Evolutionary conservation across 2,888 invertebrate species (phyloP).

Genomic region (Stegana nigrithorax): DNA sequence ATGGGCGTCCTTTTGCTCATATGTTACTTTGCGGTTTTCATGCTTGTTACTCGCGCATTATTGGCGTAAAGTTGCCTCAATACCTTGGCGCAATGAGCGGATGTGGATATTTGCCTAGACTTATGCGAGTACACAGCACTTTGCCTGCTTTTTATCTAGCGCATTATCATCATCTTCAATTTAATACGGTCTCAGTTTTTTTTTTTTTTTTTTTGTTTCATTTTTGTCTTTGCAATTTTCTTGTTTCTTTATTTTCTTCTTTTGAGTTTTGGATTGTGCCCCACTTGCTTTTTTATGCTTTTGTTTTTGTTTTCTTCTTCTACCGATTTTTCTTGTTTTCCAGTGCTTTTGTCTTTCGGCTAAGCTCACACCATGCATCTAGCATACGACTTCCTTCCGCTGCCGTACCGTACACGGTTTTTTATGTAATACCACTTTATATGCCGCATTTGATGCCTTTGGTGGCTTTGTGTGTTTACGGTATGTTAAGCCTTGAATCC

Average conservation of each 20-base stretch:
- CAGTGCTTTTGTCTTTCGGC: too few species aligned
- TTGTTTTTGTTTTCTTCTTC: not conserved
- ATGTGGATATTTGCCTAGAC: slow-evolving; percentile 10
- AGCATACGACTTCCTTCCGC: too few species aligned
- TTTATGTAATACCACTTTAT: slow-evolving; percentile 62
- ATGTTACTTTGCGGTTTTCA: slow-evolving; percentile 28
- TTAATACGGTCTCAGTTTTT: slow-evolving; percentile 46
- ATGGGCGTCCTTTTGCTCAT: not conserved
- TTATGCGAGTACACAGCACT: not conserved
- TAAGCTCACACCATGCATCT: too few species aligned
- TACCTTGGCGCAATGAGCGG: not conserved
- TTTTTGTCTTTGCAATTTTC: slow-evolving; percentile 4
- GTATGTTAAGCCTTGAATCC: slow-evolving; percentile 62
- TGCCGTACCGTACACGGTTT: not conserved
- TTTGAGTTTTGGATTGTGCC: slow-evolving; percentile 23
- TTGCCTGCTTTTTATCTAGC: slow-evolving; percentile 34
- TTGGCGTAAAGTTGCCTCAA: slow-evolving; percentile 53
- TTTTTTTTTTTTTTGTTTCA: slow-evolving; percentile 20
- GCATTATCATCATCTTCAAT: slow-evolving; percentile 61
- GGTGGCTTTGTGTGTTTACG: slow-evolving; percentile 60
- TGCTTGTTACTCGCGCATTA: slow-evolving; percentile 42
- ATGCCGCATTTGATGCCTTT: slow-evolving; percentile 64
- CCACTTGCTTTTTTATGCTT: slow-evolving; percentile 23
- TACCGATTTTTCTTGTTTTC: slow-evolving; percentile 4
- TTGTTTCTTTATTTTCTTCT: not conserved